Base-by-base conservation (phyloP, 2,797 vertebrate species). In the Luscinia megarhynchos region DNA sequence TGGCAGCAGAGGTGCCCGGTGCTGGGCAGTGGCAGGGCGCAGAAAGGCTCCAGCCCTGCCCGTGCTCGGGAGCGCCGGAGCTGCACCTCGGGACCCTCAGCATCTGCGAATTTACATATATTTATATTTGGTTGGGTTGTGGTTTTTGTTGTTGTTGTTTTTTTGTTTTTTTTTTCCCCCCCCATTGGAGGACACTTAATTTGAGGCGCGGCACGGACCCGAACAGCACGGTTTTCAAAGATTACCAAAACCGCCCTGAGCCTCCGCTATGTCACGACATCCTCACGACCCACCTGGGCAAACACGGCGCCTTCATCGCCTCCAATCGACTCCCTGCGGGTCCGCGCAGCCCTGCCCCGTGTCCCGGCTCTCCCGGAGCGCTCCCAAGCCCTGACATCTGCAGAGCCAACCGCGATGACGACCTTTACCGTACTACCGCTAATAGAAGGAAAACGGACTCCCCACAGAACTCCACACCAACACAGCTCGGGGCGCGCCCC, bases 1-100 rank as follows among this genome's bases (percentile, higher is more conserved):
- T 27, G 9, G 17, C 11, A 23, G 3, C 4, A 15, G 10, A 34
- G 11, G 4, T 0, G 40, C 0, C 6, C 13, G 9, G 0, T 9
- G 36, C 13, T 22, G 15, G 5, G 9, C 32, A 14, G 1, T 0
- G 30, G 3, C 22, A 40, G 10, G 14, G n/a, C 11, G 3, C 1
- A 4, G 5, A 8, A 13, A 8, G 40, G 17, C 46, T 24, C 2
- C 8, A 2, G 29, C 8, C 57, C 27, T 0, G 23, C 27, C 58
- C 10, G 9, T 2, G 32, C 3, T 45, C 43, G 50, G 17, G 13
- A 62, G 48, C 48, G 9, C 40, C 73, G 55, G 41, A 19, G 38
- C 15, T 30, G 21, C 36, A 29, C 1, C 27, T 8, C 38, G 19
- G 29, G 11, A 73, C 20, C n/a, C 53, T 26, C 76, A 17, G 13